phyloP scores from a whole-genome alignment of 2,113 vertebrate species.

The Pseudorectes ferrugineus region DNA sequence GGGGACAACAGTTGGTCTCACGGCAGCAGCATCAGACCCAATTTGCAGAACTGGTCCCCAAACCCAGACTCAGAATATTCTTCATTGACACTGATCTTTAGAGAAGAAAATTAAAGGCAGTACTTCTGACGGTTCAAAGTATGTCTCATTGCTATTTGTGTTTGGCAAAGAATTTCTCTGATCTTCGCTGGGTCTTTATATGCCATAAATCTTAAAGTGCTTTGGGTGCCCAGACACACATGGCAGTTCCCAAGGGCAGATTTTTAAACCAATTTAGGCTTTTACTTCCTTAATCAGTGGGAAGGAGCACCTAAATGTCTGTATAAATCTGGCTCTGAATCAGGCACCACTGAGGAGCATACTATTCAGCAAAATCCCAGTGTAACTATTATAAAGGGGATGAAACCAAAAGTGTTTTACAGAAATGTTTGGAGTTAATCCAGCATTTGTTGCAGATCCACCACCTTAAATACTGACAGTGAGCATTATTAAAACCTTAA shows the following conservation, averaged over 20 bases:
- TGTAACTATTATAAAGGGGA: neutral
- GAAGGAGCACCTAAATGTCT: conserved; percentile 23
- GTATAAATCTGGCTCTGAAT: conserved; percentile 27
- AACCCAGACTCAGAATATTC: neutral
- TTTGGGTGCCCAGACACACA: neutral
- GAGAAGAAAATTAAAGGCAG: neutral
- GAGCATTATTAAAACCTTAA: neutral
- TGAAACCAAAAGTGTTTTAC: neutral
- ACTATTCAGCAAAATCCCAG: neutral
- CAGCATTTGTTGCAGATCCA: neutral
- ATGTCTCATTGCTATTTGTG: neutral
- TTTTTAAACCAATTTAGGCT: conserved; percentile 11
- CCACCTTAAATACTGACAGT: neutral
- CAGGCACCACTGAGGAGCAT: neutral
- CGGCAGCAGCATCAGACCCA: neutral
- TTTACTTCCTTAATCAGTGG: conserved; percentile 35
- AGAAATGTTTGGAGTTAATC: neutral
- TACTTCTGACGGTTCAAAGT: neutral
- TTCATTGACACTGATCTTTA: neutral
- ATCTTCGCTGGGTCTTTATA: neutral
- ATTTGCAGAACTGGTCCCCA: neutral
- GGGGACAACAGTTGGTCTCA: neutral
- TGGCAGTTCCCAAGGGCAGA: neutral
- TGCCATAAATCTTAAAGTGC: neutral
- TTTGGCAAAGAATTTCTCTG: conserved; percentile 13